These are phyloP conservation scores for Myotis vivesi DNA, from an alignment of 2,797 vertebrate species.

Conservation along the genomic window DNA sequence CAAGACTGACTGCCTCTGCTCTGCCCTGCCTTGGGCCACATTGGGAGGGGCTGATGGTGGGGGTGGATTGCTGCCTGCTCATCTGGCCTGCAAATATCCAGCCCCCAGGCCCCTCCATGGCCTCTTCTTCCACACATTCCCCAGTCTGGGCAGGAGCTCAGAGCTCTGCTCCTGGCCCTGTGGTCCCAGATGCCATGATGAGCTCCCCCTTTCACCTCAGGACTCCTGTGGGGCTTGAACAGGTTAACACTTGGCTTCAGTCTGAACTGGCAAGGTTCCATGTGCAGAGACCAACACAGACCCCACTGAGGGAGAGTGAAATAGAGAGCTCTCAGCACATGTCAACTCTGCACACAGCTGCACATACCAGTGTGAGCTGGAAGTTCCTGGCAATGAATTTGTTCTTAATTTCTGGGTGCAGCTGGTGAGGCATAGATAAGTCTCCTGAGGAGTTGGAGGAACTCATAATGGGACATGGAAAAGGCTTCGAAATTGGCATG, in stretches of 20 bases:
- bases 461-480: background rate
- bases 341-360: background rate
- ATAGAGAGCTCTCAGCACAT: background rate
- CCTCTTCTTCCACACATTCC: background rate
- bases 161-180: background rate
- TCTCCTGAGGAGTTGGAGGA: background rate
- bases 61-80: background rate
- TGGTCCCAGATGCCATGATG: background rate
- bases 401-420: background rate
- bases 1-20: background rate
- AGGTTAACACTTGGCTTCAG: background rate
- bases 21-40: fast-evolving
- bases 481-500: background rate
- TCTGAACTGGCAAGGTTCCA: background rate
- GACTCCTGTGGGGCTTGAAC: background rate
- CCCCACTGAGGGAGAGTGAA: background rate
- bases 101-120: background rate
- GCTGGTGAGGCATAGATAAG: background rate
- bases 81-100: background rate
- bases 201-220: background rate
- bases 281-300: fast-evolving
- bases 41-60: fast-evolving
- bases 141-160: background rate
- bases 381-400: background rate
- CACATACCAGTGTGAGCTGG: background rate